Conservation (phyloP, 2,888 invertebrate species). For the Zootermopsis nevadensis region DNA sequence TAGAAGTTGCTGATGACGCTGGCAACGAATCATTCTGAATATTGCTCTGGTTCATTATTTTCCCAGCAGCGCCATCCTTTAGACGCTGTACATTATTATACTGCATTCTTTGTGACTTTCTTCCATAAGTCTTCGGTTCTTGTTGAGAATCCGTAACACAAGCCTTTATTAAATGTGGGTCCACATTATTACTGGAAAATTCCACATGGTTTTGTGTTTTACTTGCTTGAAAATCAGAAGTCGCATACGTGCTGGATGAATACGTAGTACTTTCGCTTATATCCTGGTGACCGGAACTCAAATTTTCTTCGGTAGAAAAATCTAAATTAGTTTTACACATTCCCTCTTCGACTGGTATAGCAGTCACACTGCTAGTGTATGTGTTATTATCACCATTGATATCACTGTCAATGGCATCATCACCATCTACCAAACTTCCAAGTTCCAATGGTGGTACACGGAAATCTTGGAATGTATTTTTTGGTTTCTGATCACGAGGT, state of each 20-base stretch:
- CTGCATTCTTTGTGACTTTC: not conserved
- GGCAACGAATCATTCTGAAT: not conserved
- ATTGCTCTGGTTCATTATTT: not conserved
- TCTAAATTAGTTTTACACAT: not conserved
- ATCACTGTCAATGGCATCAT: not conserved
- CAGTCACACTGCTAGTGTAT: not conserved
- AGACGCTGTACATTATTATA: not conserved
- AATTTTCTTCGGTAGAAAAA: not conserved
- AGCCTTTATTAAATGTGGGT: no score
- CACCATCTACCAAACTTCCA: not conserved
- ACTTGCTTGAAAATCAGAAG: not conserved
- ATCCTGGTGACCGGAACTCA: not conserved
- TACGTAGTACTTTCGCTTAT: not conserved
- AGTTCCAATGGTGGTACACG: not conserved
- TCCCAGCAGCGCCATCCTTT: not conserved
- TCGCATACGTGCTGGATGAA: not conserved
- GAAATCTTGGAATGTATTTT: not conserved
- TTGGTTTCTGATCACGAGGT: not conserved
- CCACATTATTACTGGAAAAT: no score
- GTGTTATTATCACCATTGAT: not conserved
- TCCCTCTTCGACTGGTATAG: not conserved
- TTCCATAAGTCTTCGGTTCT: no score
- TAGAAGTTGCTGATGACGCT: not conserved
- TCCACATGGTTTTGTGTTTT: not conserved
- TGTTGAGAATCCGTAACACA: no score